Evolutionary conservation across 2,797 vertebrate genomes (phyloP).

Genomic region (Lagothrix lagotricha): DNA sequence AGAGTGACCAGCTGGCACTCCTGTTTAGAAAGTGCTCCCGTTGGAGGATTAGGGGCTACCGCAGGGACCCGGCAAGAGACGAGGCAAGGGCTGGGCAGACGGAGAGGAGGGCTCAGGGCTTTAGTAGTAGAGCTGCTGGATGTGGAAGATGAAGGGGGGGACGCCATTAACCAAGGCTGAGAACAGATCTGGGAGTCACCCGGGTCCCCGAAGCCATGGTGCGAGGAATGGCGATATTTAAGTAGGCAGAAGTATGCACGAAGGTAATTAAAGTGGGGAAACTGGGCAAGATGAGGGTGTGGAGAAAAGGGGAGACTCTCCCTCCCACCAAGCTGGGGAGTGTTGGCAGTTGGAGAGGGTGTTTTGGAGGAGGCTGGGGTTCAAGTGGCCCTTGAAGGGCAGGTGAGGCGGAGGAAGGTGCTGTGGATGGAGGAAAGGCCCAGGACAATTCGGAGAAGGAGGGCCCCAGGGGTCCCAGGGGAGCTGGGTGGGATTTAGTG

Average conservation of each 20-base stretch:
- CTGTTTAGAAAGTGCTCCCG: not conserved
- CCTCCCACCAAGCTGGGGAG: no score
- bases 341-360: not conserved
- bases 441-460: no score
- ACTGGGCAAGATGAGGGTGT: not conserved
- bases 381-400: not conserved
- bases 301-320: no score
- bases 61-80: not conserved
- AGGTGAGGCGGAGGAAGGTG: not conserved
- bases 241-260: not conserved
- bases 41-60: rapidly evolving
- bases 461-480: no score
- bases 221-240: not conserved
- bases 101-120: not conserved
- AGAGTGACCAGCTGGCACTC: not conserved
- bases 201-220: not conserved
- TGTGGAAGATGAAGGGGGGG: not conserved
- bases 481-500: no score
- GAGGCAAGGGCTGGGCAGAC: not conserved
- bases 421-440: no score
- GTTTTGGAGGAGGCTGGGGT: not conserved
- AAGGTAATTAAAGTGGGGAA: not conserved
- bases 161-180: not conserved
- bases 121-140: rapidly evolving
- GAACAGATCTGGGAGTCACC: not conserved